Evolutionary conservation across 2,888 invertebrate species (phyloP).

Genomic region (Netelia inedita): DNA sequence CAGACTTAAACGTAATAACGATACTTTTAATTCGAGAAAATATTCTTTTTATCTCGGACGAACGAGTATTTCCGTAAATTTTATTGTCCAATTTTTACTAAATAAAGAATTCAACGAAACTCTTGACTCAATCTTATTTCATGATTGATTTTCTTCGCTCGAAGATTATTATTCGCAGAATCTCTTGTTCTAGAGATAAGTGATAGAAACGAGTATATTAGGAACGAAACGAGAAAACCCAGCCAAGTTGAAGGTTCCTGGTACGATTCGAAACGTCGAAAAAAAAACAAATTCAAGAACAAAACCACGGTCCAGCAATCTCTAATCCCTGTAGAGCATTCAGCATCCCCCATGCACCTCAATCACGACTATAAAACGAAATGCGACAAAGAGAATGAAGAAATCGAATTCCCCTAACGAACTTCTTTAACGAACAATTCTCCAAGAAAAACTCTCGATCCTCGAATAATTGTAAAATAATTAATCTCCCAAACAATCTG

Average conservation of each 20-base stretch:
- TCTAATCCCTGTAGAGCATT: conserved; percentile 15
- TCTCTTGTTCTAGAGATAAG: conserved; percentile 10
- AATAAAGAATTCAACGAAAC: no score
- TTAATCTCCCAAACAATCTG: conserved; percentile 55
- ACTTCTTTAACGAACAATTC: conserved; percentile 17
- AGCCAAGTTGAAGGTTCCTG: conserved; percentile 33
- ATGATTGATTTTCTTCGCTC: conserved; percentile 19
- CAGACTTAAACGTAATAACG: not conserved
- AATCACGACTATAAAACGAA: not conserved
- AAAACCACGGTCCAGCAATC: conserved; percentile 22
- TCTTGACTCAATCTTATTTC: not conserved
- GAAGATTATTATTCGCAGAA: conserved; percentile 20
- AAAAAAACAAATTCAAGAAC: not conserved
- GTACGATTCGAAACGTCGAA: not conserved
- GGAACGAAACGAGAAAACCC: conserved; percentile 11
- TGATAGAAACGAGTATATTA: conserved; percentile 26
- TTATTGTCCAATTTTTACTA: no score
- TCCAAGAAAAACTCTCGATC: not conserved
- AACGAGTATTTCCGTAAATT: not conserved
- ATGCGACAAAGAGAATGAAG: not conserved
- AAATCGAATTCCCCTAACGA: conserved; percentile 7
- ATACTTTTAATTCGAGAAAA: not conserved
- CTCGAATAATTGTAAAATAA: conserved; percentile 35
- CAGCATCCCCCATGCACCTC: not conserved
- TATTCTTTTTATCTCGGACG: not conserved